A percentile compares a stretch with the other conserved stretches of the same genome.
Evolutionary conservation across 2,797 vertebrate genomes (phyloP).

Genomic region (Chrysocyon brachyurus): DNA sequence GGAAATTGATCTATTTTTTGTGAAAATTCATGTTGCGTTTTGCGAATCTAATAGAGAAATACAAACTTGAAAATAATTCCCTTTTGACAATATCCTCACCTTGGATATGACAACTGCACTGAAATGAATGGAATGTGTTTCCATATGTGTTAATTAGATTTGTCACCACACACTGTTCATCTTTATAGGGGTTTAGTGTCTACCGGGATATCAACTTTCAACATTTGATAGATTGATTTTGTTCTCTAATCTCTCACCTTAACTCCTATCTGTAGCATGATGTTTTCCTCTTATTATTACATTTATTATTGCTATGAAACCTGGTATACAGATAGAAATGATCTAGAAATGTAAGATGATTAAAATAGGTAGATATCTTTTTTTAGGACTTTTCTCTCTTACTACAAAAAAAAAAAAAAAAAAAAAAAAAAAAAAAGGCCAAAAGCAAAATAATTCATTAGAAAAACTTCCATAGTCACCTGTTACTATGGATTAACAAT

Average conservation of each 20-base stretch:
- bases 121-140: background rate
- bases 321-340: background rate
- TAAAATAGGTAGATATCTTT: background rate
- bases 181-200: background rate
- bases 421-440: background rate
- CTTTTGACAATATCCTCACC: background rate
- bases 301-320: background rate
- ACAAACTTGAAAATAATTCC: slow-evolving; percentile 62
- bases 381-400: too few species aligned
- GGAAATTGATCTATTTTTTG: background rate
- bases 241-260: slow-evolving; percentile 47
- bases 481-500: background rate
- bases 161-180: background rate
- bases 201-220: background rate
- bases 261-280: background rate
- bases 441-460: rapidly evolving
- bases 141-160: slow-evolving; percentile 59
- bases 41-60: slow-evolving; percentile 32
- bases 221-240: background rate
- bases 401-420: background rate
- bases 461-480: background rate
- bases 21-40: slow-evolving; percentile 47
- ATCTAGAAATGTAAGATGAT: background rate
- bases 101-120: background rate
- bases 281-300: background rate